phyloP scores from a whole-genome alignment of 2,888 invertebrate genomes.

The Drosophila tanythrix region DNA sequence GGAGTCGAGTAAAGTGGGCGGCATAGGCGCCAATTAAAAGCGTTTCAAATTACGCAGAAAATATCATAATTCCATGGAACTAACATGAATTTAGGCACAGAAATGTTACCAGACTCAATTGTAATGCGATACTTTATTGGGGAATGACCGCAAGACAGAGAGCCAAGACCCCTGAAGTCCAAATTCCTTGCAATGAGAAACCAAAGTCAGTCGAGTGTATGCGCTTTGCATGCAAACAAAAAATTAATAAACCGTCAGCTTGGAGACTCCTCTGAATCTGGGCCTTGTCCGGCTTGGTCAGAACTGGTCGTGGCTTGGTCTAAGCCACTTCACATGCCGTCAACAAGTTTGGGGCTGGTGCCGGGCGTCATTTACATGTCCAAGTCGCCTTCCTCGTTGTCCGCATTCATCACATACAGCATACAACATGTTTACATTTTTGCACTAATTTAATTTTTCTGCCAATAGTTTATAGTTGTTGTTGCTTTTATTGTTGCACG shows the following conservation, averaged over 20 bases:
- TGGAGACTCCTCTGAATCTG: conserved; percentile 47
- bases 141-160: conserved; percentile 42
- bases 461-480: conserved; percentile 51
- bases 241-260: conserved; percentile 55
- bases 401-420: conserved; percentile 41
- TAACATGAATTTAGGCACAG: conserved; percentile 66
- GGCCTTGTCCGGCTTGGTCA: conserved; percentile 18
- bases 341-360: conserved; percentile 77
- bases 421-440: conserved; percentile 78
- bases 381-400: conserved; percentile 62
- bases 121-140: conserved; percentile 69
- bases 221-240: conserved; percentile 76
- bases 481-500: conserved; percentile 10
- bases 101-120: conserved; percentile 59
- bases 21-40: conserved; percentile 78
- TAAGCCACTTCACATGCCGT: conserved; percentile 67
- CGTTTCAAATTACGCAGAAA: conserved; percentile 76
- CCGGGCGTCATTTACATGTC: conserved; percentile 81
- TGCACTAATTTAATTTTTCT: conserved; percentile 78
- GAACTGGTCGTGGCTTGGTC: conserved; percentile 19
- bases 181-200: conserved; percentile 30
- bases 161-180: conserved; percentile 8
- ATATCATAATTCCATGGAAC: conserved; percentile 81
- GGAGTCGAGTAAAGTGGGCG: conserved; percentile 38
- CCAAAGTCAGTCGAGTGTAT: conserved; percentile 71